phyloP scores from a whole-genome alignment of 2,113 vertebrate species.

The Porphyrio hochstetteri region DNA sequence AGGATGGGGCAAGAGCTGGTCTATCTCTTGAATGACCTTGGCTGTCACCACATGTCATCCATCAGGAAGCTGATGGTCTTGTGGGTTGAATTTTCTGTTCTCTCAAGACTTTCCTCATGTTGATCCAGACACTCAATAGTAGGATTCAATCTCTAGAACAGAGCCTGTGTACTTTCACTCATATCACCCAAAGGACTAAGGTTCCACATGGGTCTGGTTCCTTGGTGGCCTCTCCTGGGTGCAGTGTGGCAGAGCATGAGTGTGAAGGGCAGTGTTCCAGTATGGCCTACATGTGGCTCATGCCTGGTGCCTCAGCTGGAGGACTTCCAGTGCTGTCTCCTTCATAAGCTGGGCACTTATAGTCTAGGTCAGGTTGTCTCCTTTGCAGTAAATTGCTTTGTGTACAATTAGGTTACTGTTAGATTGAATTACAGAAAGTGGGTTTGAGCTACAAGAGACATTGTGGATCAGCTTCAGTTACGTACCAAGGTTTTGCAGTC shows the following conservation, averaged over 20 bases:
- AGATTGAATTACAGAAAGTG: neutral
- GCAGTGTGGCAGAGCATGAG: neutral
- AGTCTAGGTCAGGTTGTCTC: neutral
- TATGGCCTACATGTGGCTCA: neutral
- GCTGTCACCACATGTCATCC: accelerated
- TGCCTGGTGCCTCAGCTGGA: neutral
- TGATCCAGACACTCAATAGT: neutral
- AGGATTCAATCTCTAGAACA: neutral
- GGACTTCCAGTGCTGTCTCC: neutral
- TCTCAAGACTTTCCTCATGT: neutral
- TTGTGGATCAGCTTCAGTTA: neutral
- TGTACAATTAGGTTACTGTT: neutral
- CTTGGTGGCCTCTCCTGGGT: neutral
- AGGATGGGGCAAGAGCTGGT: neutral
- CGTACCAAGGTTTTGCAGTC: neutral
- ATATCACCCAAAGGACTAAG: too few relatives aligned
- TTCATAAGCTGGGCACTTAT: neutral
- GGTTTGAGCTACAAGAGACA: neutral
- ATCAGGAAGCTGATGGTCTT: neutral
- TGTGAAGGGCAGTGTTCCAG: neutral
- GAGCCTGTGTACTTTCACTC: neutral
- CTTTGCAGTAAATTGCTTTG: neutral
- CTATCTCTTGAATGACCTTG: neutral
- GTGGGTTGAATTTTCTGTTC: neutral
- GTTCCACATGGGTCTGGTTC: accelerated